Percentiles rank a stretch among this genome's conserved stretches.
phyloP scores from a whole-genome alignment of 2,888 invertebrate species.

The Archips xylosteana region DNA sequence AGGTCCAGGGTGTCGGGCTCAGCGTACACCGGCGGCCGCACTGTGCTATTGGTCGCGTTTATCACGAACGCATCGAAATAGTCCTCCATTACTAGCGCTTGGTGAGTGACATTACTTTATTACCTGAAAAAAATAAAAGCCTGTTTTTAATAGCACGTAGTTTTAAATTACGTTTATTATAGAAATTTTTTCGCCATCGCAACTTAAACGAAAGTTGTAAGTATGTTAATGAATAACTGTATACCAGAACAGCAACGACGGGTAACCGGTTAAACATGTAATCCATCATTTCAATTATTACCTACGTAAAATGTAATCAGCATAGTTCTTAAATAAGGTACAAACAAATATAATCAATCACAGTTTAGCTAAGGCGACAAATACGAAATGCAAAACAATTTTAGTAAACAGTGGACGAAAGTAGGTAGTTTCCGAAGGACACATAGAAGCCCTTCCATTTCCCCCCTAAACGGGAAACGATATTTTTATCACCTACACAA shows the following conservation, averaged over 20 bases:
- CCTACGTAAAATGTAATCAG: neutral
- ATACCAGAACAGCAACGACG: neutral
- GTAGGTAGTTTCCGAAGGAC: constrained; percentile 8
- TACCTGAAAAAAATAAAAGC: constrained; percentile 63
- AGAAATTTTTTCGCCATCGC: neutral
- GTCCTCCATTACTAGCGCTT: constrained; percentile 58
- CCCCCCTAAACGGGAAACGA: constrained; percentile 25
- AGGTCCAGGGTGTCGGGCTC: constrained; percentile 86
- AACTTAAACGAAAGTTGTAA: neutral
- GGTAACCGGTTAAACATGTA: neutral
- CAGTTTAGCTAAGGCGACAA: neutral
- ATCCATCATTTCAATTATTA: neutral
- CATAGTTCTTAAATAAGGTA: neutral
- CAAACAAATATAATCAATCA: constrained; percentile 3
- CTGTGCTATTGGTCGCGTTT: constrained; percentile 66
- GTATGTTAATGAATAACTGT: neutral
- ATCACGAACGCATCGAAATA: constrained; percentile 57
- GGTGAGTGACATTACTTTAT: constrained; percentile 52
- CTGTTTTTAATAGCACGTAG: constrained; percentile 2
- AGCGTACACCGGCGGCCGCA: constrained; percentile 53
- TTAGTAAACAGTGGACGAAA: neutral
- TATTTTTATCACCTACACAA: constrained; percentile 35
- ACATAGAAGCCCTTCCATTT: constrained; percentile 21
- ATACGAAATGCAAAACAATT: constrained; percentile 20
- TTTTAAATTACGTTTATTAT: neutral